Evolutionary conservation across 2,888 invertebrate species (phyloP).

Genomic region (Athetis lepigone): DNA sequence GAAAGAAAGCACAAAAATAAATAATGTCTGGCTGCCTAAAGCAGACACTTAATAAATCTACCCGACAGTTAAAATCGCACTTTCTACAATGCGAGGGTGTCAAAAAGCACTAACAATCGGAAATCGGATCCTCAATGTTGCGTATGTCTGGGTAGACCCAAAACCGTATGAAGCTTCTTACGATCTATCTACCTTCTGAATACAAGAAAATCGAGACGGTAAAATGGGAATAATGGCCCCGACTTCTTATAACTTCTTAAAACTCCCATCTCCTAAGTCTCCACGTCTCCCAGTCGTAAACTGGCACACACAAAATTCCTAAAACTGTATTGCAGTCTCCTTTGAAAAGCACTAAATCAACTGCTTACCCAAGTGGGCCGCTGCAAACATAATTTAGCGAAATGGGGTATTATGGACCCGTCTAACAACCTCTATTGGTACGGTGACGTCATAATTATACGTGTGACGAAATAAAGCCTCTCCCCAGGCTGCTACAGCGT

Average conservation of each 20-base stretch:
- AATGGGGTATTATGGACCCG: not conserved
- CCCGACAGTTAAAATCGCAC: too few species aligned
- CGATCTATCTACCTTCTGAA: too few species aligned
- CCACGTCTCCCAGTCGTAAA: not conserved
- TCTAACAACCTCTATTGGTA: slow-evolving; percentile 19
- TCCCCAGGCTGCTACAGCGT: slow-evolving; percentile 47
- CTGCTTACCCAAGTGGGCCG: not conserved
- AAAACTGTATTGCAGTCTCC: not conserved
- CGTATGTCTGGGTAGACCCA: not conserved
- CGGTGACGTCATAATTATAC: slow-evolving; percentile 60
- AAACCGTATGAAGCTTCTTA: not conserved
- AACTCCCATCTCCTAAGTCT: not conserved
- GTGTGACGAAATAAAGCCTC: slow-evolving; percentile 57
- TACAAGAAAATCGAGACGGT: not conserved
- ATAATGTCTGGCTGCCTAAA: too few species aligned
- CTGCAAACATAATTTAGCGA: not conserved
- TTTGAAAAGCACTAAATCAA: not conserved
- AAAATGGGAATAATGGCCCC: not conserved
- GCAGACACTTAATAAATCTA: too few species aligned
- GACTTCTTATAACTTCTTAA: not conserved
- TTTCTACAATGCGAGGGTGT: too few species aligned
- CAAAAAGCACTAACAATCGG: too few species aligned
- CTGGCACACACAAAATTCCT: not conserved
- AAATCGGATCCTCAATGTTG: not conserved
- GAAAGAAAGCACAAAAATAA: too few species aligned